Conservation (phyloP, 2,888 invertebrate species). For the Masnerella sp. region DNA sequence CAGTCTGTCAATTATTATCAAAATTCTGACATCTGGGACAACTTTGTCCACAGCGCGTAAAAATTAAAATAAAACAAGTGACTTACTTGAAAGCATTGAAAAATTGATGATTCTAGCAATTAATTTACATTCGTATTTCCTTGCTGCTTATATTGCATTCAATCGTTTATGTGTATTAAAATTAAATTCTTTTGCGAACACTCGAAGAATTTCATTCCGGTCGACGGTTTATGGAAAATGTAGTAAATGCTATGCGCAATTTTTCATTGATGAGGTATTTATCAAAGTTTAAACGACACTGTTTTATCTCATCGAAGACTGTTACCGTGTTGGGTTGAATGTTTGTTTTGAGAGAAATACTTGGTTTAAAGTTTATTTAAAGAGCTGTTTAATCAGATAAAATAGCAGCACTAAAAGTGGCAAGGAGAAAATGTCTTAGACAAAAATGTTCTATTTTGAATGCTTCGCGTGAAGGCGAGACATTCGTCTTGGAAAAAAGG, state of each 20-base stretch:
- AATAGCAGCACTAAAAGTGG: not conserved
- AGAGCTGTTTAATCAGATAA: not conserved
- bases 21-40: not conserved
- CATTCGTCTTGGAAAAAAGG: conserved; percentile 23
- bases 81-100: not conserved
- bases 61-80: too few relatives aligned
- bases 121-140: conserved; percentile 29
- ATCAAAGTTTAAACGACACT: too few relatives aligned
- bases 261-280: conserved; percentile 6
- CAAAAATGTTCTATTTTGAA: conserved; percentile 10
- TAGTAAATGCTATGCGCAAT: not conserved
- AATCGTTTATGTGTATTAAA: conserved; percentile 20
- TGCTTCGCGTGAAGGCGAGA: conserved; percentile 13
- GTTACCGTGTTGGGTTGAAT: not conserved
- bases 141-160: conserved; percentile 22
- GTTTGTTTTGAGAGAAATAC: not conserved
- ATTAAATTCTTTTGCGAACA: conserved; percentile 20
- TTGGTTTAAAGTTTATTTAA: not conserved
- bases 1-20: too few relatives aligned
- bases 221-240: conserved; percentile 9
- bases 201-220: conserved; percentile 15
- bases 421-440: not conserved
- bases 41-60: not conserved
- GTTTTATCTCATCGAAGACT: not conserved
- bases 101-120: conserved; percentile 6